phyloP scores from a whole-genome alignment of 2,113 vertebrate species.

The Jaculus jaculus region DNA sequence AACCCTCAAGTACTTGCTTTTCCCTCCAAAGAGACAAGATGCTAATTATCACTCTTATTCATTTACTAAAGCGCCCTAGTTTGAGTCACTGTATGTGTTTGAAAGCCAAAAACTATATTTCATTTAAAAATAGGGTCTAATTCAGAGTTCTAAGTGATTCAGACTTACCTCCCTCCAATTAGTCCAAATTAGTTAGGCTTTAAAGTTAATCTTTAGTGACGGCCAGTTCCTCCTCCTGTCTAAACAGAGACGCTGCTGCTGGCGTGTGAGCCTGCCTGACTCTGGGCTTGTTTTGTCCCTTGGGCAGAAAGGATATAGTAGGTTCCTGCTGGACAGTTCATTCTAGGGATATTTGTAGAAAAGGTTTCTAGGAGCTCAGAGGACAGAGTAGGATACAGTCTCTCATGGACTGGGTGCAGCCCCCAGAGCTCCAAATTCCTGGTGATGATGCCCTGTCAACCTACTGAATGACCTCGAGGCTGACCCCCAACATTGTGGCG shows the following conservation, averaged over 20 bases:
- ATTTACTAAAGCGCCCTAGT: slow-evolving; percentile 59
- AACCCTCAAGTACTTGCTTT: slow-evolving; percentile 46
- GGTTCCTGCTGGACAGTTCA: background rate
- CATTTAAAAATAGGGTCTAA: slow-evolving; percentile 73
- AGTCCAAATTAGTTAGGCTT: slow-evolving; percentile 71
- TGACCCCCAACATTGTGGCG: accelerated
- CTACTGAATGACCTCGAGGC: background rate
- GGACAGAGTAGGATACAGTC: background rate
- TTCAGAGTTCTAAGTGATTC: slow-evolving; percentile 66
- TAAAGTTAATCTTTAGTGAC: slow-evolving; percentile 62
- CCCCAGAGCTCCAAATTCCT: background rate
- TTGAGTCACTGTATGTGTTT: slow-evolving; percentile 73
- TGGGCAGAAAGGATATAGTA: background rate
- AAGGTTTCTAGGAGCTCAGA: background rate
- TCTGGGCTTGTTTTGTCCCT: background rate
- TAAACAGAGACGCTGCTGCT: slow-evolving; percentile 51
- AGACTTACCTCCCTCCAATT: slow-evolving; percentile 74
- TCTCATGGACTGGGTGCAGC: background rate
- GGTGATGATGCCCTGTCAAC: background rate
- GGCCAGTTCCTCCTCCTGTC: slow-evolving; percentile 58
- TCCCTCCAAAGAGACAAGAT: slow-evolving; percentile 71
- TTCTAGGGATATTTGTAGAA: background rate
- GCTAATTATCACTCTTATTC: slow-evolving; percentile 76
- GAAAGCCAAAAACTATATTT: slow-evolving; percentile 71
- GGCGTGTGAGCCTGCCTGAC: background rate